phyloP scores from a whole-genome alignment of 1,140 invertebrate species.

The Doryteuthis pealeii region DNA sequence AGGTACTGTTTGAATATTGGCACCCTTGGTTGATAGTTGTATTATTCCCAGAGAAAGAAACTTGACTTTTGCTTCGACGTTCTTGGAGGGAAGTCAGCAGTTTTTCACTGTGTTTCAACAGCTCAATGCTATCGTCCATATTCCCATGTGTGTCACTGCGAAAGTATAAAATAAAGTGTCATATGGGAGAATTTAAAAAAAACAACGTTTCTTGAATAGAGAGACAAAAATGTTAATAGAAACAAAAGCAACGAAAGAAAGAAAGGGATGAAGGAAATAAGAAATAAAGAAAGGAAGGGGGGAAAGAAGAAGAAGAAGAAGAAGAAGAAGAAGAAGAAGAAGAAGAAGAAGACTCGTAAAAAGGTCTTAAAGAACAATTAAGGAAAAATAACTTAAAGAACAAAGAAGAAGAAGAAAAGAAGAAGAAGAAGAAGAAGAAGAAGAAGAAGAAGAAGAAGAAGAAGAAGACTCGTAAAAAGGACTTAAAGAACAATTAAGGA shows the following conservation, averaged over 20 bases:
- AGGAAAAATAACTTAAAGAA: constrained; percentile 4
- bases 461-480: constrained; percentile 19
- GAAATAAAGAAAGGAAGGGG: constrained; percentile 14
- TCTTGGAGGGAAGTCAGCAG: no score
- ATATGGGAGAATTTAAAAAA: no score
- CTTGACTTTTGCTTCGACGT: no score
- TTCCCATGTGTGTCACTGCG: no score
- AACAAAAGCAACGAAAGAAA: not conserved
- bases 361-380: not conserved
- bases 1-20: no score
- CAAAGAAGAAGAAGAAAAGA: constrained; percentile 8
- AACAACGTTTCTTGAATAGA: not conserved
- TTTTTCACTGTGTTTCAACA: no score
- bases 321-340: not conserved
- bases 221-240: not conserved
- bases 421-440: constrained; percentile 12
- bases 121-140: no score
- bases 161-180: no score
- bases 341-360: constrained; percentile 6
- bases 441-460: constrained; percentile 13
- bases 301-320: constrained; percentile 3
- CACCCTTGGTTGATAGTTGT: no score
- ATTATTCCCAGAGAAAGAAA: no score
- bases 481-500: constrained; percentile 2
- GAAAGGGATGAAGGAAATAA: constrained; percentile 20